Evolutionary conservation across 2,888 invertebrate genomes (phyloP), one percentile per base, ranked within the genome.

Genomic region (Anthrax anthrax): DNA sequence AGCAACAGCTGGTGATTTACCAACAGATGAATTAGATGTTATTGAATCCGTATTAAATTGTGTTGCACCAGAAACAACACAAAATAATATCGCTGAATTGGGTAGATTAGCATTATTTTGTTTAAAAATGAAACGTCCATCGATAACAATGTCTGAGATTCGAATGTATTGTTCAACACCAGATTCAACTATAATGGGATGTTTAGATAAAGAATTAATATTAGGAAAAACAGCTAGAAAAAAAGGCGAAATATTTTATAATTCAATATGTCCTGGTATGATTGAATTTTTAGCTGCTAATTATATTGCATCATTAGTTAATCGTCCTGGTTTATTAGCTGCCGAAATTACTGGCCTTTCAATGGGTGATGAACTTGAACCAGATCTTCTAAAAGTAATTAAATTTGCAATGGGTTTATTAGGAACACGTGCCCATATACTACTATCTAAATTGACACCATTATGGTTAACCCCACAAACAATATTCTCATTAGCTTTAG

Each of bases 231-330:
- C 59, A 2, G 60, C 69, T 17, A 62, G 67, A 50, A 63, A 69
- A 44, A 68, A 69, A 48, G 59, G 62, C 2, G 71, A 71, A 37
- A 55, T 55, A 48, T 58, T 67, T 18, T 72, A 67, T 56, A 67
- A 70, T 13, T 70, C 73, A 2, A 64, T 74, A 36, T 73, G 74
- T 55, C 63, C 70, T 42, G 68, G 72, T 2, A 67, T 74, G 50
- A 68, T 70, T 16, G 73, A 73, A 53, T 74, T 71, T 54, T 58
- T 74, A n/a, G 71, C 74, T 2, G 74, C 74, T 2, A 72, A 72
- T 54, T 74, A 74, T 56, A 63, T 74, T n/a, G 69, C 72, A 1
- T 72, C 73, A 1, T 62, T 74, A 6, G 70, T 72, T 6, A 71
- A 70, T 52, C 68, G 72, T 51, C 68, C 72, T 0, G 70, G 71